Percentiles rank a stretch among this genome's conserved stretches.
Evolutionary conservation across 1,140 invertebrate species (phyloP).

Genomic region (Cyclina sinensis): DNA sequence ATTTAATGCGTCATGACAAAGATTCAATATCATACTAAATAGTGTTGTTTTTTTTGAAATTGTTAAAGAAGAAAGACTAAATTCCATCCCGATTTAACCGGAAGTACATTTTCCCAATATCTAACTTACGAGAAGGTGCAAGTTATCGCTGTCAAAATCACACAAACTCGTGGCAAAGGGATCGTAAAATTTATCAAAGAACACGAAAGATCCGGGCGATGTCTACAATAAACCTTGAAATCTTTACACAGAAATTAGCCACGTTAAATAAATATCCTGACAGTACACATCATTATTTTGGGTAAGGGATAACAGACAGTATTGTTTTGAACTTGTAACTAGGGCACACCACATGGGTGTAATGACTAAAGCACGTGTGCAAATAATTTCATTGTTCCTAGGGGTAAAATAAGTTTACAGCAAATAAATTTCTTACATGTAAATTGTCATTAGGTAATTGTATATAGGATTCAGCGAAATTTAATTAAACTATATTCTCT

Average conservation of each 20-base stretch:
- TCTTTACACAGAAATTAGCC: background rate
- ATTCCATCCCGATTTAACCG: no score
- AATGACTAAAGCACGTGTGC: background rate
- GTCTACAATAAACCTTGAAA: constrained; percentile 12
- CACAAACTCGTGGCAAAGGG: background rate
- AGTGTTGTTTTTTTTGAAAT: no score
- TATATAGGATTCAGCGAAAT: no score
- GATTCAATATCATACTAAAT: no score
- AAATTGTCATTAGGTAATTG: no score
- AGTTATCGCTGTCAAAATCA: constrained; percentile 14
- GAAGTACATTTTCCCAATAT: background rate
- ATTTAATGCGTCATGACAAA: no score
- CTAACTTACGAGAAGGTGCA: background rate
- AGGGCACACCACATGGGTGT: background rate
- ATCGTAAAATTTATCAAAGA: constrained; percentile 16
- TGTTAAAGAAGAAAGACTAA: no score
- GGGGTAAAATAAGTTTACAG: no score
- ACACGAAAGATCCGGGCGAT: constrained; percentile 20
- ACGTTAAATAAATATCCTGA: background rate
- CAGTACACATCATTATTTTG: constrained; percentile 20
- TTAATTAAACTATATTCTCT: no score
- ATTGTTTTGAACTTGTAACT: background rate
- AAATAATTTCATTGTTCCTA: no score
- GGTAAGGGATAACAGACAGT: background rate
- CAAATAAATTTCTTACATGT: no score